These are phyloP conservation scores for Bubo scandiacus DNA, from an alignment of 2,113 vertebrate genomes.

Conservation along the genomic window DNA sequence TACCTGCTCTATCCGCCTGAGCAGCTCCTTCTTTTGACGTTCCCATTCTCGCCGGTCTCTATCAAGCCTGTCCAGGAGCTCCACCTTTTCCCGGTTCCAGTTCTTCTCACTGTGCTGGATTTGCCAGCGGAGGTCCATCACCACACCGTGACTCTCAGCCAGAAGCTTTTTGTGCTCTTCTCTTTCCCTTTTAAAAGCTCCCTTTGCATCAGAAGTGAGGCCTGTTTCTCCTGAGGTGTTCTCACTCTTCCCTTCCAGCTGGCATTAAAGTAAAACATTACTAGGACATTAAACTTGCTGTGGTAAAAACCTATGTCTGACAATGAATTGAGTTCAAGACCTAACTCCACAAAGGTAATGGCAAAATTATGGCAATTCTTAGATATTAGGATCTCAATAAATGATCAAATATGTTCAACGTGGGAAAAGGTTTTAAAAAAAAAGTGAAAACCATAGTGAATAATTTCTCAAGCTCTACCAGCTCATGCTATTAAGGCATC, in stretches of 20 bases:
- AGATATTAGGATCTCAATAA: background rate
- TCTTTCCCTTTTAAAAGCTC: constrained; percentile 78
- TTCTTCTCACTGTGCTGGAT: constrained; percentile 89
- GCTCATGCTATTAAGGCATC: background rate
- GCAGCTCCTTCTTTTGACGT: constrained; percentile 82
- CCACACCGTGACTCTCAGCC: constrained; percentile 85
- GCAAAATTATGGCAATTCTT: background rate
- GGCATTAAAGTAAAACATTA: constrained; percentile 20
- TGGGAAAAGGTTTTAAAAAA: background rate
- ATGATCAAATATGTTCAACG: background rate
- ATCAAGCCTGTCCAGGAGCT: constrained; percentile 86
- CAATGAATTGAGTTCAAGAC: background rate
- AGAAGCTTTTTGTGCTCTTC: constrained; percentile 89
- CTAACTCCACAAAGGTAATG: background rate
- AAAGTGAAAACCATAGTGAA: background rate
- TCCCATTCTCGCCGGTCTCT: constrained; percentile 88
- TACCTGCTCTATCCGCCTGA: constrained; percentile 84
- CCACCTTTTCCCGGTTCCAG: constrained; percentile 87
- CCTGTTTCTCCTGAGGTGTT: constrained; percentile 57
- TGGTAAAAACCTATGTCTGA: background rate
- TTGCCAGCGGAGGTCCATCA: constrained; percentile 92
- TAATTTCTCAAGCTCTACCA: background rate
- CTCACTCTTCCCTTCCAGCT: constrained; percentile 75
- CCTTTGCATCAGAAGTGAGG: constrained; percentile 58
- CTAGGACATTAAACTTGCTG: background rate